Conservation (phyloP, 1,140 invertebrate genomes). For the Eumaeus atala region DNA sequence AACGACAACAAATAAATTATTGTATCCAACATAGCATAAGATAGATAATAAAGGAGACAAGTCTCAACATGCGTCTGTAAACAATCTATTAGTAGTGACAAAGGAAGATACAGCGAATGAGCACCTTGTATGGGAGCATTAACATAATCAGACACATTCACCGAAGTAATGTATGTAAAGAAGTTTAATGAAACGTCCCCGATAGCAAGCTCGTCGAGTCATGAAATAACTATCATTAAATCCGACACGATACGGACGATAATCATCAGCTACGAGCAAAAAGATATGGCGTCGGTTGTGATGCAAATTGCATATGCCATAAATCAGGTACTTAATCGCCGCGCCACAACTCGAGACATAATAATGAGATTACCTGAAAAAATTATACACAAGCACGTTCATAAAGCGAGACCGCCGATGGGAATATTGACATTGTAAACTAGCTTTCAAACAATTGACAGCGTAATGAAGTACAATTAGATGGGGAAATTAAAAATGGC, state of each 20-base stretch:
- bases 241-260: slow-evolving; percentile 68
- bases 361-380: slow-evolving; percentile 71
- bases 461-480: slow-evolving; percentile 10
- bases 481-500: slow-evolving; percentile 1
- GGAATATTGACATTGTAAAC: slow-evolving; percentile 30
- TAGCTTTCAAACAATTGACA: slow-evolving; percentile 23
- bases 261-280: slow-evolving; percentile 64
- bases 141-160: slow-evolving; percentile 69
- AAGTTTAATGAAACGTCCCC: slow-evolving; percentile 68
- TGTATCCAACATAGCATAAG: slow-evolving; percentile 24
- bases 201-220: slow-evolving; percentile 59
- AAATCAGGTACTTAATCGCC: slow-evolving; percentile 71
- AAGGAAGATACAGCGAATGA: slow-evolving; percentile 44
- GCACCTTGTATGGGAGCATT: slow-evolving; percentile 49
- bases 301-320: slow-evolving; percentile 70
- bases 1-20: background rate
- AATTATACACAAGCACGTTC: slow-evolving; percentile 43
- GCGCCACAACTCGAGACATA: slow-evolving; percentile 47
- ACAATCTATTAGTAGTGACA: slow-evolving; percentile 59
- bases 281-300: slow-evolving; percentile 58
- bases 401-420: slow-evolving; percentile 25
- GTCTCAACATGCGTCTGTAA: slow-evolving; percentile 37
- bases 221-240: slow-evolving; percentile 71
- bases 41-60: slow-evolving; percentile 26
- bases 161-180: slow-evolving; percentile 68